phyloP scores from a whole-genome alignment of 1,140 invertebrate genomes.

The Apis laboriosa region DNA sequence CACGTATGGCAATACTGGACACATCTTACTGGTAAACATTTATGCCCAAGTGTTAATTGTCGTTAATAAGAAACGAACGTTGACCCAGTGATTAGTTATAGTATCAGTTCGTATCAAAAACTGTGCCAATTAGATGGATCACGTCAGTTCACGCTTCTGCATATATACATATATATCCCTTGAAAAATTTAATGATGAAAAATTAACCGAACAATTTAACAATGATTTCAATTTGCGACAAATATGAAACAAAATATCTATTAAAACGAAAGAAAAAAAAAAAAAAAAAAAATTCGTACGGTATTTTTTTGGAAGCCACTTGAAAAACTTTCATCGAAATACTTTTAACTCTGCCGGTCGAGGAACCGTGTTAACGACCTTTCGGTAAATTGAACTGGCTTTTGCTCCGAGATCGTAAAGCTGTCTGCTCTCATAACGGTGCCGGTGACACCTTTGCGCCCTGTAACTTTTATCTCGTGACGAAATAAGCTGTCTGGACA shows the following conservation, averaged over 20 bases:
- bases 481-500: conserved; percentile 19
- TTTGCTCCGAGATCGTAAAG: conserved; percentile 36
- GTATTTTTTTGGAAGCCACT: background rate
- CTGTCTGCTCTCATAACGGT: conserved; percentile 41
- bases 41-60: conserved; percentile 55
- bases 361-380: conserved; percentile 27
- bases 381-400: conserved; percentile 28
- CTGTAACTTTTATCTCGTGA: conserved; percentile 31
- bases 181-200: background rate
- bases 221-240: background rate
- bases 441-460: conserved; percentile 22
- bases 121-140: conserved; percentile 43
- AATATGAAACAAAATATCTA: background rate
- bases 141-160: conserved; percentile 17
- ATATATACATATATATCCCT: background rate
- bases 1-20: conserved; percentile 43
- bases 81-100: conserved; percentile 51
- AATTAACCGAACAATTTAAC: background rate
- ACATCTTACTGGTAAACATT: conserved; percentile 56
- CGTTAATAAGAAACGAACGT: conserved; percentile 58
- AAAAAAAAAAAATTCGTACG: background rate
- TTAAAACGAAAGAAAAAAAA: background rate
- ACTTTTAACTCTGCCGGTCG: background rate
- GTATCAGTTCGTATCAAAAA: conserved; percentile 40
- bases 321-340: background rate